phyloP scores from a whole-genome alignment of 2,888 invertebrate species.

The Dinocampus coccinellae region DNA sequence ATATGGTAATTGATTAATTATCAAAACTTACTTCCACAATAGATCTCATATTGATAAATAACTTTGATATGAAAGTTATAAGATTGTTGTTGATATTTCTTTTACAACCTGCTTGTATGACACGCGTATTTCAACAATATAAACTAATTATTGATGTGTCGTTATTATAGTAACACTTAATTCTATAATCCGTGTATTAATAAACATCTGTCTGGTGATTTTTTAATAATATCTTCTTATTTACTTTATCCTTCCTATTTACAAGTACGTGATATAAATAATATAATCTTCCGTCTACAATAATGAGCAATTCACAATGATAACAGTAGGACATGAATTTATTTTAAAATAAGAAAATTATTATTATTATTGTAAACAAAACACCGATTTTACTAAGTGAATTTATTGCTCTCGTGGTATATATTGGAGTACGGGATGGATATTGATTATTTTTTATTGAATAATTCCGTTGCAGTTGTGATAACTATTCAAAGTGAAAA shows the following conservation, averaged over 20 bases:
- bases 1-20: not conserved
- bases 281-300: not conserved
- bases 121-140: conserved; percentile 9
- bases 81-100: not conserved
- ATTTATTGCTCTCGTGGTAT: not conserved
- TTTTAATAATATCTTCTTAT: conserved; percentile 10
- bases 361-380: not conserved
- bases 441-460: not conserved
- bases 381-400: not conserved
- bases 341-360: not conserved
- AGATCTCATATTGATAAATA: not conserved
- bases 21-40: not conserved
- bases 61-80: not conserved
- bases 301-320: not conserved
- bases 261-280: not conserved
- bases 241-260: not conserved
- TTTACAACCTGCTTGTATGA: not conserved
- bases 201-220: conserved; percentile 31
- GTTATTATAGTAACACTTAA: conserved; percentile 36
- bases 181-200: conserved; percentile 39
- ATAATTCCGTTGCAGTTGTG: not conserved
- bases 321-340: not conserved
- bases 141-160: conserved; percentile 24
- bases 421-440: not conserved
- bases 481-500: not conserved